Evolutionary conservation across 1,140 invertebrate species (phyloP).

Genomic region (Monomorium pharaonis): DNA sequence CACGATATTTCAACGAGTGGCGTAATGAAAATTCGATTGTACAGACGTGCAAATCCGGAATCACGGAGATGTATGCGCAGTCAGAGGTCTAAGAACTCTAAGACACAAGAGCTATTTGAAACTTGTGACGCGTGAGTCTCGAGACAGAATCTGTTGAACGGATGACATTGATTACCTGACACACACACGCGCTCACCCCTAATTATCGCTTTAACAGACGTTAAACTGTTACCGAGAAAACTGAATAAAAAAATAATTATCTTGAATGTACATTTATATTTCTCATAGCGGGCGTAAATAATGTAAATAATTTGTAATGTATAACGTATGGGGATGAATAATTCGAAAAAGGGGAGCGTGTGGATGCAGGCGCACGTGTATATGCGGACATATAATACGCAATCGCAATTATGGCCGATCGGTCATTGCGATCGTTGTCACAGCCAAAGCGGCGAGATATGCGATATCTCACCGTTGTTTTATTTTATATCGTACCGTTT

Average conservation of each 20-base stretch:
- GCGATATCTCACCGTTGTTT: not conserved
- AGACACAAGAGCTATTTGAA: not conserved
- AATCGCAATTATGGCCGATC: not conserved
- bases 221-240: not conserved
- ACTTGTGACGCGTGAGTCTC: not conserved
- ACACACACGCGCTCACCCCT: too few species aligned
- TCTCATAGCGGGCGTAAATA: not conserved
- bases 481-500: slow-evolving; percentile 4
- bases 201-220: not conserved
- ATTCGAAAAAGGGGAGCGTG: too few species aligned
- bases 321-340: too few species aligned
- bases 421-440: not conserved
- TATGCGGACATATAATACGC: not conserved
- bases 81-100: not conserved
- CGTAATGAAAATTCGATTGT: not conserved
- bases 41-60: not conserved
- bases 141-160: not conserved
- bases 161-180: not conserved
- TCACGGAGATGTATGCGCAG: not conserved
- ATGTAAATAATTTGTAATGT: not conserved
- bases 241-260: not conserved
- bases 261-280: not conserved
- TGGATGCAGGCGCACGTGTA: too few species aligned
- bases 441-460: not conserved
- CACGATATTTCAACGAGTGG: not conserved